These are phyloP conservation scores for Phenganax marumi DNA, from an alignment of 92 coral and sea anemone species.

Conservation along the genomic window DNA sequence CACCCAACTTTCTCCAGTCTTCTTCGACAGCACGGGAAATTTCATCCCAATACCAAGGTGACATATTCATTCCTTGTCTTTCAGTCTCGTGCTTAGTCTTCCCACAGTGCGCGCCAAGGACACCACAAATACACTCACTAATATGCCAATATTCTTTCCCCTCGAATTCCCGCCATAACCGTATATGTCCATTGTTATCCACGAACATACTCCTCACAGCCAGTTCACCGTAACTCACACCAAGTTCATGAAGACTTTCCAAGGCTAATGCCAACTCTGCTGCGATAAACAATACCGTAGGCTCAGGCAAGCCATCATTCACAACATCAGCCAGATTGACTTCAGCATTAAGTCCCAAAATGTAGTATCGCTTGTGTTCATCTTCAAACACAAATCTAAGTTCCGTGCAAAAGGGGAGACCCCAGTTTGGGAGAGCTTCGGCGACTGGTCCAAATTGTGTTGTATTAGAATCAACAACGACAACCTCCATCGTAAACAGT, in stretches of 20 bases:
- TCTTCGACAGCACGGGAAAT: constrained; percentile 28
- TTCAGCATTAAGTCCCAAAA: constrained; percentile 72
- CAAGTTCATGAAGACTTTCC: constrained; percentile 69
- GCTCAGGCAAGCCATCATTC: constrained; percentile 54
- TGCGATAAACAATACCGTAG: constrained; percentile 59
- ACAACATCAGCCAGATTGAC: constrained; percentile 39
- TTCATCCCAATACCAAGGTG: neutral
- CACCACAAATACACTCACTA: constrained; percentile 71
- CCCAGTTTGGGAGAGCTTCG: constrained; percentile 37
- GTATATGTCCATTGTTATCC: constrained; percentile 72
- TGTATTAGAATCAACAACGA: neutral
- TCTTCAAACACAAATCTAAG: constrained; percentile 83
- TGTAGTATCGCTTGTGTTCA: constrained; percentile 70
- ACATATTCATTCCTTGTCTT: neutral
- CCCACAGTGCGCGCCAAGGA: constrained; percentile 59
- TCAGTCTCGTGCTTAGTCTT: constrained; percentile 62
- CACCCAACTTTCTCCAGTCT: constrained; percentile 64
- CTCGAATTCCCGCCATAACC: constrained; percentile 80
- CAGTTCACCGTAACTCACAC: constrained; percentile 74
- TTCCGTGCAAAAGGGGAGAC: constrained; percentile 67
- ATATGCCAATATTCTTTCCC: constrained; percentile 80
- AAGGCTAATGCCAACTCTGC: constrained; percentile 72
- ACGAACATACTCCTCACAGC: constrained; percentile 61
- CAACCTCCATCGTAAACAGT: constrained; percentile 79
- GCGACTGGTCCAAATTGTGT: constrained; percentile 42